These are phyloP conservation scores for Andrena bucephala DNA, from an alignment of 2,888 invertebrate genomes.

Conservation along the genomic window DNA sequence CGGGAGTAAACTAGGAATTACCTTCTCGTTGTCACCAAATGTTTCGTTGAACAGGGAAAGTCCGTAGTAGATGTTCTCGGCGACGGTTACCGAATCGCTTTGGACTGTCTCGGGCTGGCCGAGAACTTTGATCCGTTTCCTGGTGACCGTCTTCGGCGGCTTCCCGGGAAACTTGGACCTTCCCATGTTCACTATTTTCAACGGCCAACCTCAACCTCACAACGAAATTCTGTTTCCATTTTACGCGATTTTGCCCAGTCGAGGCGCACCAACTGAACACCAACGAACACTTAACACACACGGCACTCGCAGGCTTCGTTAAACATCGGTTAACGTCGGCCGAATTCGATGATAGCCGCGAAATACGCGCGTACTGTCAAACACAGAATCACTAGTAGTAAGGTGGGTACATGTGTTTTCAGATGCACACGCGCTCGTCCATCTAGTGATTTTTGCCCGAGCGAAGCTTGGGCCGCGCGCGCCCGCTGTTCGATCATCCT, in stretches of 20 bases:
- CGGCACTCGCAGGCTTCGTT: conserved; percentile 69
- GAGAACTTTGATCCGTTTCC: conserved; percentile 93
- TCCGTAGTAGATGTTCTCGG: conserved; percentile 85
- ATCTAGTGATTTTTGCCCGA: conserved; percentile 58
- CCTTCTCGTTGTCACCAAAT: conserved; percentile 84
- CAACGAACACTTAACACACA: conserved; percentile 75
- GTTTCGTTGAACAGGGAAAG: conserved; percentile 84
- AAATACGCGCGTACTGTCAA: conserved; percentile 81
- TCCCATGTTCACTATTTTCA: conserved; percentile 90
- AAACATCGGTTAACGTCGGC: conserved; percentile 71
- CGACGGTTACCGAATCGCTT: conserved; percentile 85
- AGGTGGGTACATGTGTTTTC: conserved; percentile 62
- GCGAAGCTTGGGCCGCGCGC: conserved; percentile 15
- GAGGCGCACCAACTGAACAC: conserved; percentile 77
- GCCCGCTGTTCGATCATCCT: neutral
- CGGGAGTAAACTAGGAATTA: conserved; percentile 68
- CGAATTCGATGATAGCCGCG: conserved; percentile 73
- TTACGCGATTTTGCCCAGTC: conserved; percentile 77
- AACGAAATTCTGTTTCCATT: conserved; percentile 80
- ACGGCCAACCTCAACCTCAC: conserved; percentile 85
- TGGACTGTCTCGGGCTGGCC: conserved; percentile 86
- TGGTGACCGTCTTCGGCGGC: conserved; percentile 94
- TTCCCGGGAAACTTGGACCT: conserved; percentile 95
- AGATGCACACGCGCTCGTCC: conserved; percentile 41
- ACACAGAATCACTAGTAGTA: conserved; percentile 68